Base-by-base conservation (phyloP, 2,113 vertebrate species). In the Heterocephalus glaber region DNA sequence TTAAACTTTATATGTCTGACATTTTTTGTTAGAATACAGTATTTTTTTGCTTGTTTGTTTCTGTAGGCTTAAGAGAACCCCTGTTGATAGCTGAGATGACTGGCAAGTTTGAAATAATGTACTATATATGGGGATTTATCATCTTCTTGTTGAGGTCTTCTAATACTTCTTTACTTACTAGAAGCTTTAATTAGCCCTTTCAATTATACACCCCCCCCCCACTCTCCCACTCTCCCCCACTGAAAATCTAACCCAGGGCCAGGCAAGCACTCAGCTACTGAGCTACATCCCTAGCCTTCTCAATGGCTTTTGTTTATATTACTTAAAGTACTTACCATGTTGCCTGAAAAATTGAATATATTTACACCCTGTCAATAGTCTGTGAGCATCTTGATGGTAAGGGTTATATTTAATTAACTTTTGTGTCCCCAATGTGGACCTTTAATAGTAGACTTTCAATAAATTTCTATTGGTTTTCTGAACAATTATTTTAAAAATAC, bases 21-120 rank as follows among this genome's bases (percentile, higher is more conserved):
- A 90, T 80, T 94, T 79, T 70, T 7, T 92, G n/a, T n/a, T 97
- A 89, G 26, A 66, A 61, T 54, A 72, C n/a, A n/a, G n/a, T n/a
- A n/a, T n/a, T n/a, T n/a, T n/a, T n/a, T 7, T 94, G 12, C 5
- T 94, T 88, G 81, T 90, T 72, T 10, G 47, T 93, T 95, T 89
- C 41, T 14, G 6, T 94, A 90, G 41, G 14, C 2, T 74, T 92
- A 92, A 35, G 7, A 76, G n/a, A 77, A 86, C 58, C 14, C 5
- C 2, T 81, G 38, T 65, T 44, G 41, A 41, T 79, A 70, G 2
- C 74, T 56, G 68, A 47, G 26, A 65, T 83, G 92, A 77, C 17
- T 92, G 86, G 60, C 20, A 52, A 86, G 41, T 38, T 22, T 68
- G 26, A 81, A n/a, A 49, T 16, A 66, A 44, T 84, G 4, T 26